Evolutionary conservation across 2,888 invertebrate genomes (phyloP).

Genomic region (Margaritifera margaritifera): DNA sequence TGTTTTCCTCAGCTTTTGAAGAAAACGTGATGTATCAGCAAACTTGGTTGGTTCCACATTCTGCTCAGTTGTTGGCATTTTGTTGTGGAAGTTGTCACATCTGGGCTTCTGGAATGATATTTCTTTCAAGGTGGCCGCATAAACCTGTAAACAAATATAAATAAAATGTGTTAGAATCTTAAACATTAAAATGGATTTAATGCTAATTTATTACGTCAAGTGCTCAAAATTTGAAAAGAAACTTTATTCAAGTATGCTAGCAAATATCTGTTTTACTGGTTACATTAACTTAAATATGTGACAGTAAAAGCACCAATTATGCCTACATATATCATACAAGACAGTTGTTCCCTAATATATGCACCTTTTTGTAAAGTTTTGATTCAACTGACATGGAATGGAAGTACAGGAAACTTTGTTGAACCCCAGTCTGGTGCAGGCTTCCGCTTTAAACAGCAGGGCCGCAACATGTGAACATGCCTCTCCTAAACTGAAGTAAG

Average conservation of each 20-base stretch:
- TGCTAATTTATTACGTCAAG: not conserved
- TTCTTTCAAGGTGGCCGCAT: not conserved
- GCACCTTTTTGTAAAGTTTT: conserved; percentile 10
- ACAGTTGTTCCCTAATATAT: not conserved
- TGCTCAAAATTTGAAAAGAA: too few relatives aligned
- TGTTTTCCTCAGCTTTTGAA: conserved; percentile 3
- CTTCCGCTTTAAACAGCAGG: conserved; percentile 14
- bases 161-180: too few relatives aligned
- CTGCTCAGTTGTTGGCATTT: too few relatives aligned
- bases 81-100: too few relatives aligned
- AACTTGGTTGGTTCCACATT: not conserved
- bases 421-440: conserved; percentile 6
- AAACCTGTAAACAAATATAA: too few relatives aligned
- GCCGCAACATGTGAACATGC: conserved; percentile 17
- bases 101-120: conserved; percentile 2
- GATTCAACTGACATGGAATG: conserved; percentile 13
- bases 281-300: too few relatives aligned
- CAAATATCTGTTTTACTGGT: too few relatives aligned
- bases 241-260: too few relatives aligned
- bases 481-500: conserved; percentile 8
- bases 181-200: not conserved
- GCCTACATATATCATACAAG: too few relatives aligned
- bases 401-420: conserved; percentile 11
- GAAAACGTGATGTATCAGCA: too few relatives aligned
- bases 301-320: too few relatives aligned